phyloP scores from a whole-genome alignment of 1,140 invertebrate genomes.

The Apis florea region DNA sequence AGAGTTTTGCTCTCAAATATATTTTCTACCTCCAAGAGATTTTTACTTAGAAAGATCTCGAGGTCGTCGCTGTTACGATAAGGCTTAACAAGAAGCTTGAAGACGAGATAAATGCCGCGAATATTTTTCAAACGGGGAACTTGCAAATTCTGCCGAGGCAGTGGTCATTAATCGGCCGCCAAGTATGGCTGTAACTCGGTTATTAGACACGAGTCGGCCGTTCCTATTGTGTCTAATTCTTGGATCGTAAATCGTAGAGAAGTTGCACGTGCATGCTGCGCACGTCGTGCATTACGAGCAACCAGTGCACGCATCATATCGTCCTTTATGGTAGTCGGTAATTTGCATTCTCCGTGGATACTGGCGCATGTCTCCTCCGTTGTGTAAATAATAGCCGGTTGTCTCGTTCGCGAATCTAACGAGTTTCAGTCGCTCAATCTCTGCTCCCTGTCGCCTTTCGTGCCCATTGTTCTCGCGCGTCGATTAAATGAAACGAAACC shows the following conservation, averaged over 20 bases:
- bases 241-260: slow-evolving; percentile 60
- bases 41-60: no score
- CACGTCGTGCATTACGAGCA: slow-evolving; percentile 42
- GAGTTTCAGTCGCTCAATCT: neutral
- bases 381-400: slow-evolving; percentile 44
- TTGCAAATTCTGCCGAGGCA: slow-evolving; percentile 40
- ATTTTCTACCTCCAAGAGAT: no score
- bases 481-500: neutral
- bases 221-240: slow-evolving; percentile 66
- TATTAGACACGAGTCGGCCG: slow-evolving; percentile 58
- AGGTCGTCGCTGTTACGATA: no score
- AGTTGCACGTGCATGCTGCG: slow-evolving; percentile 58
- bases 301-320: slow-evolving; percentile 51
- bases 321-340: slow-evolving; percentile 55
- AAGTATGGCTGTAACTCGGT: slow-evolving; percentile 48
- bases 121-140: slow-evolving; percentile 6
- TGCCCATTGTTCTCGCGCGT: slow-evolving; percentile 6
- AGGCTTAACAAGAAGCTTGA: slow-evolving; percentile 8
- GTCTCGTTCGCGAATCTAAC: slow-evolving; percentile 17
- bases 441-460: no score
- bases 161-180: slow-evolving; percentile 52
- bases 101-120: slow-evolving; percentile 21
- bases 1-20: no score
- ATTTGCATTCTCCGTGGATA: slow-evolving; percentile 52
- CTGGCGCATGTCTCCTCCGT: slow-evolving; percentile 31